A percentile compares a stretch with the other conserved stretches of the same genome.
Conservation (phyloP, 2,113 vertebrate species). For the Clupea harengus region DNA sequence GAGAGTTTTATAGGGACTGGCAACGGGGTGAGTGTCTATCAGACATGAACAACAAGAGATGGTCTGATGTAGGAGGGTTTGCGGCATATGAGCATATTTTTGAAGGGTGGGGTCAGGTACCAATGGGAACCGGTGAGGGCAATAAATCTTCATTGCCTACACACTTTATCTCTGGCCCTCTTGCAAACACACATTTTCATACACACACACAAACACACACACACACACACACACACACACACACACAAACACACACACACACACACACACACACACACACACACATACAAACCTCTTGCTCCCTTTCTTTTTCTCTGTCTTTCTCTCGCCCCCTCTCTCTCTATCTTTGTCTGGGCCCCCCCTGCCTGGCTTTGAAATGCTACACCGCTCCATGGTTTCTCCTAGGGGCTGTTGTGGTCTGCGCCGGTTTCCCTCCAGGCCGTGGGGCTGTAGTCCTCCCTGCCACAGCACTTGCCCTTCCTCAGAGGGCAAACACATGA, state of each 20-base stretch:
- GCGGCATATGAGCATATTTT: no score
- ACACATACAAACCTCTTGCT: neutral
- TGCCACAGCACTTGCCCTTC: neutral
- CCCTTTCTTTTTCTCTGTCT: no score
- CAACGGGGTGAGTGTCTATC: neutral
- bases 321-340: neutral
- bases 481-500: neutral
- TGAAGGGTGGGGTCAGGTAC: neutral
- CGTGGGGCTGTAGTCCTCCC: neutral
- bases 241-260: no score
- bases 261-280: no score
- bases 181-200: neutral
- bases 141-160: neutral
- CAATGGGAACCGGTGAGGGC: neutral
- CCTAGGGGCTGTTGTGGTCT: neutral
- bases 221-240: neutral
- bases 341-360: neutral
- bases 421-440: neutral
- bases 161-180: neutral
- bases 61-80: neutral
- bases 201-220: neutral
- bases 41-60: neutral
- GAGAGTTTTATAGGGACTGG: neutral
- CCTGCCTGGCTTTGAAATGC: neutral
- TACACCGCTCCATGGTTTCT: neutral